Conservation (phyloP, 2,797 vertebrate genomes). For the Myiotriccus ornatus region DNA sequence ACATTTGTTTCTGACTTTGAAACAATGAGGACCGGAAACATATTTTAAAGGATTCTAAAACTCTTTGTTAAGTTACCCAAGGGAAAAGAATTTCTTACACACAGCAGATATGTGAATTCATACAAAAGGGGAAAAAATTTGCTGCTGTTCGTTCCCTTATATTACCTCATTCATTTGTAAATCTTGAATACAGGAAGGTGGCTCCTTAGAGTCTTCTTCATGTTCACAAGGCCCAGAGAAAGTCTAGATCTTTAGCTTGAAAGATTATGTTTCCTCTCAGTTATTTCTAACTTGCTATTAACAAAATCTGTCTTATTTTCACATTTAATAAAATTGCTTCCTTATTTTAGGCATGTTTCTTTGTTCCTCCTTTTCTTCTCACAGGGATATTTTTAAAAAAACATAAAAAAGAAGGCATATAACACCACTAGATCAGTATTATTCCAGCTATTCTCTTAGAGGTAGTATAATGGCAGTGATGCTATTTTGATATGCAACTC, state of each 20-base stretch:
- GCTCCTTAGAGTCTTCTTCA: neutral
- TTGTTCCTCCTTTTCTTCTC: neutral
- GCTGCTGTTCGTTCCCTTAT: neutral
- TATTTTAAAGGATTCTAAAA: neutral
- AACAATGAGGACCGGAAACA: neutral
- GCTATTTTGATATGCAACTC: neutral
- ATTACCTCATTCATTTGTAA: neutral
- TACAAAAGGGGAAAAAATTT: neutral
- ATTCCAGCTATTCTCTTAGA: neutral
- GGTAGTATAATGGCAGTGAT: neutral
- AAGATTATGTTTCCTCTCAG: neutral
- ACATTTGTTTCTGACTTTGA: conserved; percentile 6
- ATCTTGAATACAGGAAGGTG: neutral
- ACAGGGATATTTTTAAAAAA: neutral
- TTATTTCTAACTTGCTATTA: neutral
- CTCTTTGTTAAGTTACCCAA: neutral
- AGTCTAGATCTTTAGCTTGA: neutral
- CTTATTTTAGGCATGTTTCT: neutral
- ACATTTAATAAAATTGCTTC: neutral
- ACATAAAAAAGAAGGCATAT: neutral
- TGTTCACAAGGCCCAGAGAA: neutral
- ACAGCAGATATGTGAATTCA: neutral
- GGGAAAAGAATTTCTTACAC: neutral
- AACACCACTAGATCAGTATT: neutral
- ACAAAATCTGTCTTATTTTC: neutral